Conservation (phyloP, 1,140 invertebrate species). For the Drosophila littoralis region DNA sequence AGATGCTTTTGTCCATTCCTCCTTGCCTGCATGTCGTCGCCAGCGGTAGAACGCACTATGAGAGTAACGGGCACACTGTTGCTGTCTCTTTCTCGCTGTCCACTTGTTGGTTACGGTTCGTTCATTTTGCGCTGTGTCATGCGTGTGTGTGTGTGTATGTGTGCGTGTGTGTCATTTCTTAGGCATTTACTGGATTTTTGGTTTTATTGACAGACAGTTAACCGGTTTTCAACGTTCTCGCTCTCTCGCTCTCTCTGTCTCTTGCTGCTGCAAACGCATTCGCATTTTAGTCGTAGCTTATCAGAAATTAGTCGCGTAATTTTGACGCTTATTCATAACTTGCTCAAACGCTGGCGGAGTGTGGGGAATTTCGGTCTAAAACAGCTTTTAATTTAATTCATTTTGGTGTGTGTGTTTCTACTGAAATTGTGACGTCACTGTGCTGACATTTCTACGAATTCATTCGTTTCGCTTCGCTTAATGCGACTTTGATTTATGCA, state of each 20-base stretch:
- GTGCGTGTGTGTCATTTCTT: slow-evolving; percentile 58
- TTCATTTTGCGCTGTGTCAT: slow-evolving; percentile 43
- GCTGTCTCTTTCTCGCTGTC: slow-evolving; percentile 21
- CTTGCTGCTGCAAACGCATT: slow-evolving; percentile 17
- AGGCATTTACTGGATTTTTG: slow-evolving; percentile 64
- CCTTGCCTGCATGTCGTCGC: slow-evolving; percentile 46
- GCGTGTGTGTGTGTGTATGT: background rate
- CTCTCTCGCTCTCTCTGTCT: slow-evolving; percentile 29
- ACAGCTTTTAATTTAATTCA: slow-evolving; percentile 22
- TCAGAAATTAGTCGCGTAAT: slow-evolving; percentile 47
- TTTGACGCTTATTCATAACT: slow-evolving; percentile 54
- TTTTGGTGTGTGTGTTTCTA: slow-evolving; percentile 21
- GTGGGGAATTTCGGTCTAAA: slow-evolving; percentile 19
- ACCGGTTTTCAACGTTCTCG: slow-evolving; percentile 57
- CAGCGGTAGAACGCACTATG: slow-evolving; percentile 44
- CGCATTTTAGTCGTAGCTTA: slow-evolving; percentile 46
- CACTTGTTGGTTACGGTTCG: slow-evolving; percentile 32
- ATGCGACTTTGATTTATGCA: slow-evolving; percentile 48
- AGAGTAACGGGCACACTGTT: slow-evolving; percentile 56
- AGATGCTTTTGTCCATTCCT: slow-evolving; percentile 46
- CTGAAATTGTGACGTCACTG: slow-evolving; percentile 44
- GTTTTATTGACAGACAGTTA: slow-evolving; percentile 58
- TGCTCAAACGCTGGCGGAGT: slow-evolving; percentile 5
- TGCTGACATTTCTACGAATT: slow-evolving; percentile 38
- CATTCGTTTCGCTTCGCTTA: slow-evolving; percentile 40